A percentile compares a stretch with the other conserved stretches of the same genome.
Evolutionary conservation across 2,113 vertebrate genomes (phyloP).

Genomic region (Ptyas mucosa): DNA sequence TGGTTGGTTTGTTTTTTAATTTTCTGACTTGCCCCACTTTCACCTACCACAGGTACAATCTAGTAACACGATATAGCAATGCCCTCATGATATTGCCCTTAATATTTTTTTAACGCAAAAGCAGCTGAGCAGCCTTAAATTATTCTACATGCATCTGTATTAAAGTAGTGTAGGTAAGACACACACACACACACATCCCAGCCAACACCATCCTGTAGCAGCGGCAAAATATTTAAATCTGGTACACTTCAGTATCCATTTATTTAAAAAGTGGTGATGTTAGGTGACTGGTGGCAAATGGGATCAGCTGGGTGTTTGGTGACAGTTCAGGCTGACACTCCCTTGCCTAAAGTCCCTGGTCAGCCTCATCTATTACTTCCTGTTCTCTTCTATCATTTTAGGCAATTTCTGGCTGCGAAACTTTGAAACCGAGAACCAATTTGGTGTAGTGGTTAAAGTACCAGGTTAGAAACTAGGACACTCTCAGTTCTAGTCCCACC

Average conservation of each 20-base stretch:
- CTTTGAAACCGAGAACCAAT: not conserved
- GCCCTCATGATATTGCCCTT: not conserved
- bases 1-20: not conserved
- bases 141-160: not conserved
- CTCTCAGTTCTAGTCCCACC: not conserved
- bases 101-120: not conserved
- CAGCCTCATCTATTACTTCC: not conserved
- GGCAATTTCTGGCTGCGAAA: not conserved
- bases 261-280: not conserved
- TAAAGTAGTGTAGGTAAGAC: not conserved
- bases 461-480: not conserved
- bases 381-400: not conserved
- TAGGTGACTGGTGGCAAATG: not conserved
- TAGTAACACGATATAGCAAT: not conserved
- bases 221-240: not conserved
- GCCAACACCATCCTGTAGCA: not conserved
- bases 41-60: not conserved
- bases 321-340: not conserved
- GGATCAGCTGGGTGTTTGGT: not conserved
- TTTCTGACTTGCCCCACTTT: not conserved
- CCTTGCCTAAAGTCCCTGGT: not conserved
- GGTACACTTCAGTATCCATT: not conserved
- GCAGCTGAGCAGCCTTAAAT: not conserved
- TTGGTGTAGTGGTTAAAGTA: not conserved
- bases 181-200: not conserved